These are phyloP conservation scores for Drosophila crucigera DNA, from an alignment of 2,888 invertebrate species.

Conservation along the genomic window DNA sequence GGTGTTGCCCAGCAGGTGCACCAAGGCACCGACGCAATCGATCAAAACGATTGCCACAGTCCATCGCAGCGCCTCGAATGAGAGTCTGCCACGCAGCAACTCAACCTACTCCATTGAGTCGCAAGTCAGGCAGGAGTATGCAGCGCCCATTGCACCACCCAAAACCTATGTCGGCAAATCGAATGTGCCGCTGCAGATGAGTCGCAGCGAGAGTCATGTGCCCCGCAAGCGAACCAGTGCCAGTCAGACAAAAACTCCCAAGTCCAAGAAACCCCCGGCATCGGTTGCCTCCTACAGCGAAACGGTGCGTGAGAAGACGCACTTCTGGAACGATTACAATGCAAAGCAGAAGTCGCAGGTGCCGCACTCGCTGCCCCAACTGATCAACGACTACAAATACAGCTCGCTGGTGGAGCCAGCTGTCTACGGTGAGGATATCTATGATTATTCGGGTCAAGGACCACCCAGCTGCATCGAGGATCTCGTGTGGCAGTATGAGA, in stretches of 20 bases:
- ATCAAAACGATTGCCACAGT: constrained; percentile 41
- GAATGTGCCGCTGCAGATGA: constrained; percentile 55
- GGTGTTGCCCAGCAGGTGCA: constrained; percentile 41
- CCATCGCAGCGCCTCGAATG: constrained; percentile 73
- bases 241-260: constrained; percentile 63
- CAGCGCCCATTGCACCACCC: constrained; percentile 61
- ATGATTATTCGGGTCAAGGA: constrained; percentile 60
- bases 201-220: constrained; percentile 79
- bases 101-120: constrained; percentile 85
- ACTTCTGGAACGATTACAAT: constrained; percentile 87
- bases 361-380: constrained; percentile 85
- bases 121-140: constrained; percentile 67
- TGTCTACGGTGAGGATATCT: constrained; percentile 49
- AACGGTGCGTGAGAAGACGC: constrained; percentile 89
- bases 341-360: constrained; percentile 85
- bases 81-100: constrained; percentile 83
- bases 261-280: constrained; percentile 33
- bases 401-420: constrained; percentile 83
- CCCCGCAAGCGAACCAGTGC: constrained; percentile 75
- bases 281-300: constrained; percentile 85
- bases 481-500: constrained; percentile 84
- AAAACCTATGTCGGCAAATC: constrained; percentile 63
- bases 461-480: constrained; percentile 85
- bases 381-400: constrained; percentile 89
- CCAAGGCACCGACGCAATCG: constrained; percentile 61